These are phyloP conservation scores for Sylvietta virens DNA, from an alignment of 2,113 vertebrate genomes.

Conservation along the genomic window DNA sequence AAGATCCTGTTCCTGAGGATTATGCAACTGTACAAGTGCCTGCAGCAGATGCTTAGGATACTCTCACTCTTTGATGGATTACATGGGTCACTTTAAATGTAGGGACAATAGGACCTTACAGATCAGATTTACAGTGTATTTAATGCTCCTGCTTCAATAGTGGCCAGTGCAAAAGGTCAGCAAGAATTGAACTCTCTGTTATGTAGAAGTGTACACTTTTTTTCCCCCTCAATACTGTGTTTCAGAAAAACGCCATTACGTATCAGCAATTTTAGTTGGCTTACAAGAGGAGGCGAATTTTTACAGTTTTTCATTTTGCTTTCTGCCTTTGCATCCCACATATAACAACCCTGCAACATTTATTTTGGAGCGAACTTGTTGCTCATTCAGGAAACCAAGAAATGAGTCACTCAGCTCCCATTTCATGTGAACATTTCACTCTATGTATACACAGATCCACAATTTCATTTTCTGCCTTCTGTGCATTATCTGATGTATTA, in stretches of 20 bases:
- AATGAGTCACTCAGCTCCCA: background rate
- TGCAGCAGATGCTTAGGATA: background rate
- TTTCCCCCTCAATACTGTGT: background rate
- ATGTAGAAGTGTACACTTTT: background rate
- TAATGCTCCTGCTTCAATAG: background rate
- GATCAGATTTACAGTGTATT: background rate
- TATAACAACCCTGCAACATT: background rate
- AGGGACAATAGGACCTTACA: background rate
- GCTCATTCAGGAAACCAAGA: background rate
- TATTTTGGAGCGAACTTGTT: background rate
- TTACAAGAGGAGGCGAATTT: background rate
- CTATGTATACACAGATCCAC: background rate
- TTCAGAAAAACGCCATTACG: background rate
- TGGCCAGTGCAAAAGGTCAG: background rate
- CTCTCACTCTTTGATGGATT: background rate
- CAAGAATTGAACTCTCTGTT: background rate
- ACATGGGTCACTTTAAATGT: background rate
- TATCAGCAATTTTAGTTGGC: background rate
- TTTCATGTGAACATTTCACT: background rate
- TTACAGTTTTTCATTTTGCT: background rate
- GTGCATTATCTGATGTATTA: constrained; percentile 13
- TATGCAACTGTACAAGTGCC: background rate
- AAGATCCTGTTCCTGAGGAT: background rate
- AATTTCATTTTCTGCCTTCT: background rate
- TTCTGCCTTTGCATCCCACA: background rate